Evolutionary conservation across 2,888 invertebrate species (phyloP).

Genomic region (Drosophila algonquin): DNA sequence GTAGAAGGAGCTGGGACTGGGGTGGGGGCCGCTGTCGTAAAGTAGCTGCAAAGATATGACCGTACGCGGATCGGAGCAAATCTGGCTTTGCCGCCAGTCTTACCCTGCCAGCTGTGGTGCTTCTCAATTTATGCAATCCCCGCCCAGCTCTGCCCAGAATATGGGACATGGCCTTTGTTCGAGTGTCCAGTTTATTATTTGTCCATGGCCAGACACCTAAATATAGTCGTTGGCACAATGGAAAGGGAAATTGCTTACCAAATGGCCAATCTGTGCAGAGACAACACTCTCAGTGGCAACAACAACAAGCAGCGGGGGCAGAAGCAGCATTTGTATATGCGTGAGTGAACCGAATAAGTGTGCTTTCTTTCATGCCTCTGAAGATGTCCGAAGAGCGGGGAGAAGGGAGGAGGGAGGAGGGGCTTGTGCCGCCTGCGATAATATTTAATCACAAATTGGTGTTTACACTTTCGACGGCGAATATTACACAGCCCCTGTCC

Average conservation of each 20-base stretch:
- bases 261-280: slow-evolving; percentile 48
- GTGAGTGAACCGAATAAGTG: slow-evolving; percentile 54
- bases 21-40: slow-evolving; percentile 31
- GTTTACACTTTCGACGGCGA: slow-evolving; percentile 40
- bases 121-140: slow-evolving; percentile 34
- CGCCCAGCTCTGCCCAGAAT: background rate
- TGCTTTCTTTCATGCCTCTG: slow-evolving; percentile 37
- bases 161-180: slow-evolving; percentile 11
- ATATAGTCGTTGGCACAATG: slow-evolving; percentile 30
- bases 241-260: slow-evolving; percentile 43
- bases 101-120: slow-evolving; percentile 1
- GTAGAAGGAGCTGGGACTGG: background rate
- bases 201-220: slow-evolving; percentile 41
- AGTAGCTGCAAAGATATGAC: slow-evolving; percentile 40
- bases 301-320: background rate
- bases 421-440: slow-evolving; percentile 35
- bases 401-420: background rate
- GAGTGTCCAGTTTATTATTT: slow-evolving; percentile 45
- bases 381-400: background rate
- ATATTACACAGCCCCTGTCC: background rate
- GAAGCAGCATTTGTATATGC: slow-evolving; percentile 30
- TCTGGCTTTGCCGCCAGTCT: slow-evolving; percentile 32
- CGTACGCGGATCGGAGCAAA: slow-evolving; percentile 35
- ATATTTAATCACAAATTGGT: slow-evolving; percentile 58
- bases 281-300: slow-evolving; percentile 3